Evolutionary conservation across 2,888 invertebrate genomes (phyloP), one percentile per base, ranked within the genome.

Genomic region (Eristalinus sepulchralis): DNA sequence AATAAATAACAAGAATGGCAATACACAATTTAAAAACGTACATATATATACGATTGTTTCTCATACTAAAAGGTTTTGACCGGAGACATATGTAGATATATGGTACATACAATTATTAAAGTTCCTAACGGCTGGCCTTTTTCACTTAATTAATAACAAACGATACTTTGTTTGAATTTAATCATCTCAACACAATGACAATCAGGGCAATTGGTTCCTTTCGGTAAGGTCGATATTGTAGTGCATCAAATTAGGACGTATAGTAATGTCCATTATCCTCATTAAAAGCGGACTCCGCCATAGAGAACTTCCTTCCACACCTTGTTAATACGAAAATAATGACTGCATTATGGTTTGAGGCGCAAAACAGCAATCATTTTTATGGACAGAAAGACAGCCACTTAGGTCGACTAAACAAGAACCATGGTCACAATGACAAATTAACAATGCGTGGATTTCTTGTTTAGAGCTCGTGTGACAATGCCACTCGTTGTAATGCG

Each of bases 241-340:
- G 70, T 79, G 79, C 78, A 83, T 75, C 59, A 76, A 83, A 79
- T 86, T 79, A 64, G 75, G 68, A 75, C 72, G 62, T 78, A 86
- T 67, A 83, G 70, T 57, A 60, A 66, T 83, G 79, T 79, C 86
- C 86, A 86, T 86, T 86, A 86, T 86, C 83, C 75, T 86, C 86
- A 86, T 86, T 86, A 83, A 83, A 79, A 66, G 70, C 63, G 83
- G 66, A 75, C 75, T 70, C 62, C 70, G 67, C 67, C 62, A 78
- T 59, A 20, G 64, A 84, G 72, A 90, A 90, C 90, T 91, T 90
- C 91, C 90, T 90, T 92, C 92, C 92, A 92, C 93, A 93, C 93
- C 93, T 93, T 91, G 92, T 93, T 93, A 94, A 94, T 94, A 93
- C 92, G 93, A 93, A 93, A 92, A 92, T 93, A 93, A 93, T 92